These are phyloP conservation scores for Mimas tiliae DNA, from an alignment of 2,888 invertebrate genomes.

Conservation along the genomic window DNA sequence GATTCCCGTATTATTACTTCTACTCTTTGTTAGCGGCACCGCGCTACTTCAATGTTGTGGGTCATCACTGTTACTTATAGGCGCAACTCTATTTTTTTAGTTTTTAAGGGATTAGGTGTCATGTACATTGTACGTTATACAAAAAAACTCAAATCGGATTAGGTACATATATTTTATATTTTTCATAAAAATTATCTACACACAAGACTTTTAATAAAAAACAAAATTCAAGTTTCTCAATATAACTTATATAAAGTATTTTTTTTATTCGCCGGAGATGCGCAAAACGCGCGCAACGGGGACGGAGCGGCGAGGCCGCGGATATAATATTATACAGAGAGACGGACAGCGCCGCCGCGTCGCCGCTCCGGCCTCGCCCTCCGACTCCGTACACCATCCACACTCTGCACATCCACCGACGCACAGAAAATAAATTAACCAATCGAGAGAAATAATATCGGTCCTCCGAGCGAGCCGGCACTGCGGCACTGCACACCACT, in stretches of 20 bases:
- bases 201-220: constrained; percentile 80
- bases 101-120: no score
- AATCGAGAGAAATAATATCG: constrained; percentile 41
- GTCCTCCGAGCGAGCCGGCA: constrained; percentile 32
- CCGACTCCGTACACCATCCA: neutral
- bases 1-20: no score
- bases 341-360: constrained; percentile 37
- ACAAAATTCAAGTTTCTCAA: constrained; percentile 77
- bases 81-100: no score
- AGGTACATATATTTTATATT: constrained; percentile 82
- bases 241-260: constrained; percentile 69
- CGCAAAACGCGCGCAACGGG: constrained; percentile 34
- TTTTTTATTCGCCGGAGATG: constrained; percentile 44
- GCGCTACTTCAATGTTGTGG: no score
- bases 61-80: no score
- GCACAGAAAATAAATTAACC: constrained; percentile 56
- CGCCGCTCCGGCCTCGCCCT: constrained; percentile 32
- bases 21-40: no score
- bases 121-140: no score
- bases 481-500: constrained; percentile 5
- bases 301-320: constrained; percentile 39
- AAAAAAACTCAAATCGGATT: constrained; percentile 65
- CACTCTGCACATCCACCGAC: constrained; percentile 28
- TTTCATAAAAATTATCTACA: constrained; percentile 83
- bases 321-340: constrained; percentile 39